These are phyloP conservation scores for Helicoverpa armigera DNA, from an alignment of 1,140 invertebrate genomes.

Conservation along the genomic window DNA sequence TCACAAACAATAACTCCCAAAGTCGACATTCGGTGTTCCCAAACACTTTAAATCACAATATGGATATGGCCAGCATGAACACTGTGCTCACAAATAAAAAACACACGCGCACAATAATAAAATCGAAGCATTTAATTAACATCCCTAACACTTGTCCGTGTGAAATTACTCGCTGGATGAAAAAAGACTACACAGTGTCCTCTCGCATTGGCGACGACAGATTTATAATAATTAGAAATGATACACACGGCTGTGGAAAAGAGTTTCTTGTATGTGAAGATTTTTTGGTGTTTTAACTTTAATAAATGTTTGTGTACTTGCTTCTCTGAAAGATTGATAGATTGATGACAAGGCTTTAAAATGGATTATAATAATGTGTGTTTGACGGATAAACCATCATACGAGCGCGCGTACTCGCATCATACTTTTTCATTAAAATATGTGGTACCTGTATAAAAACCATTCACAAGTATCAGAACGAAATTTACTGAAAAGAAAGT, in stretches of 20 bases:
- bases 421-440: too few species aligned
- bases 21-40: neutral
- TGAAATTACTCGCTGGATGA: slow-evolving; percentile 75
- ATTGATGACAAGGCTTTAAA: too few species aligned
- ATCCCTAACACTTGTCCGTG: slow-evolving; percentile 73
- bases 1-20: neutral
- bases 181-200: slow-evolving; percentile 79
- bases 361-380: too few species aligned
- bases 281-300: neutral
- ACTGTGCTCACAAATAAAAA: slow-evolving; percentile 44
- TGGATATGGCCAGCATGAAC: neutral
- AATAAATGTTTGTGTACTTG: neutral
- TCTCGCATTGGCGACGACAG: slow-evolving; percentile 69
- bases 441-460: too few species aligned
- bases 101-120: slow-evolving; percentile 46
- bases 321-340: too few species aligned
- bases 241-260: slow-evolving; percentile 58
- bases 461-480: too few species aligned
- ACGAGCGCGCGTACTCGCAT: too few species aligned
- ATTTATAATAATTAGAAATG: slow-evolving; percentile 82
- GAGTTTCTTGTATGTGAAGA: neutral
- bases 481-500: too few species aligned
- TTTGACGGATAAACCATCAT: too few species aligned
- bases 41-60: slow-evolving; percentile 21
- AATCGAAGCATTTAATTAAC: slow-evolving; percentile 66